Evolutionary conservation across 2,888 invertebrate species (phyloP), one percentile per base, ranked within the genome.

Genomic region (Reticulitermes lucifugus): DNA sequence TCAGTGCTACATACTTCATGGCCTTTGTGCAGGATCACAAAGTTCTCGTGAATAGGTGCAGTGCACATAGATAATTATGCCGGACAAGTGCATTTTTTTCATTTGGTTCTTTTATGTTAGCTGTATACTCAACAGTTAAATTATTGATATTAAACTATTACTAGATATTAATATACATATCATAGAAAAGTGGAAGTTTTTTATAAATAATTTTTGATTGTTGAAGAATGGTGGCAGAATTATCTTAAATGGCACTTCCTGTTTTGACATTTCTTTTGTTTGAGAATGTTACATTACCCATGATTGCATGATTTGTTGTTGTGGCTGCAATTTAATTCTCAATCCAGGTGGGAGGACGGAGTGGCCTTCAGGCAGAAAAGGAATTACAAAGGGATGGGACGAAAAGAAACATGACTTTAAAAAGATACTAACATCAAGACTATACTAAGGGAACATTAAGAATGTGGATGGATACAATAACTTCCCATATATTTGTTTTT

Each of bases 241-340:
- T 70, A 70, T 70, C 21, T 82, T 70, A 51, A 55, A 73, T 83
- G 51, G n/a, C 55, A 83, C 41, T 70, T 82, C 70, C 73, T 51
- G 14, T 60, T 83, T 83, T 71, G 41, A 70, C 29, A 55, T n/a
- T n/a, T 84, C 21, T 84, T 35, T 55, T 84, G 29, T 77, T 82
- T n/a, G 12, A 60, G 80, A 41, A 59, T n/a, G 25, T 83, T 65
- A 35, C 35, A 73, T 73, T 80, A 81, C 43, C 41, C 41, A 22
- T 7, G 46, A 41, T 25, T 71, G 65, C 65, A 83, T 84, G 71
- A 71, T 84, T 81, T 81, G 59, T 41, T 80, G n/a, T 73, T 79
- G 83, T n/a, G 51, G 46, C 75, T 65, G 59, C 84, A 25, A 65
- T 85, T 83, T 84, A 79, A 83, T 86, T 85, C 51, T 83, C 73